Conservation (phyloP, 2,888 invertebrate genomes). For the Alsophila aescularia region DNA sequence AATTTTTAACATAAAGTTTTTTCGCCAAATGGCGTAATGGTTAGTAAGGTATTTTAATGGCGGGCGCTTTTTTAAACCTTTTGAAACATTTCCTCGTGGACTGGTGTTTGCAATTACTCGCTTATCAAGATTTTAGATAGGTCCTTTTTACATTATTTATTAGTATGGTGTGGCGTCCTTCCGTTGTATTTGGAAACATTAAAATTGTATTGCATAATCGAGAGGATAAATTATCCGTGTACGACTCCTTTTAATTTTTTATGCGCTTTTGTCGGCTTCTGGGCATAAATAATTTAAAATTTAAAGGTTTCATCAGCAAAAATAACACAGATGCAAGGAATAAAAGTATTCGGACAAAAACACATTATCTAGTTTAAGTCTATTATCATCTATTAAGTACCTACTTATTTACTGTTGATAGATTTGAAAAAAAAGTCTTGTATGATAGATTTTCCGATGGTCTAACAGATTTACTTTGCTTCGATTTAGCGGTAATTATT, state of each 20-base stretch:
- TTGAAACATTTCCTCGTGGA: conserved; percentile 66
- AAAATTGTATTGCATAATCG: conserved; percentile 44
- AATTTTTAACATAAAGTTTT: conserved; percentile 74
- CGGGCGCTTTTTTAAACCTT: conserved; percentile 64
- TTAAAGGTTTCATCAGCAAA: too few species aligned
- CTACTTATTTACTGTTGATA: too few species aligned
- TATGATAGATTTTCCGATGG: too few species aligned
- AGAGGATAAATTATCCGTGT: conserved; percentile 19
- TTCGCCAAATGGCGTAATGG: conserved; percentile 73
- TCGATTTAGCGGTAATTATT: too few species aligned
- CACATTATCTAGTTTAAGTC: too few species aligned
- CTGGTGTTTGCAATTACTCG: conserved; percentile 73
- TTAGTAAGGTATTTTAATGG: conserved; percentile 67
- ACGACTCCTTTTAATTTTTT: conserved; percentile 7
- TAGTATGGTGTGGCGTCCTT: conserved; percentile 65
- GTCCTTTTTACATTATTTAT: conserved; percentile 62
- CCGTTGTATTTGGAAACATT: conserved; percentile 51
- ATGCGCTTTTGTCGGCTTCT: neutral
- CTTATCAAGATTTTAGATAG: conserved; percentile 80
- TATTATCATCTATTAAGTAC: too few species aligned
- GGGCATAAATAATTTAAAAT: too few species aligned
- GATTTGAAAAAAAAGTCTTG: too few species aligned
- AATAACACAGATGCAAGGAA: too few species aligned
- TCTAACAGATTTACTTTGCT: too few species aligned
- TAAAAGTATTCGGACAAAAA: too few species aligned